Evolutionary conservation across 2,888 invertebrate genomes (phyloP), one percentile per base, ranked within the genome.

Genomic region (Bombyx huttoni): DNA sequence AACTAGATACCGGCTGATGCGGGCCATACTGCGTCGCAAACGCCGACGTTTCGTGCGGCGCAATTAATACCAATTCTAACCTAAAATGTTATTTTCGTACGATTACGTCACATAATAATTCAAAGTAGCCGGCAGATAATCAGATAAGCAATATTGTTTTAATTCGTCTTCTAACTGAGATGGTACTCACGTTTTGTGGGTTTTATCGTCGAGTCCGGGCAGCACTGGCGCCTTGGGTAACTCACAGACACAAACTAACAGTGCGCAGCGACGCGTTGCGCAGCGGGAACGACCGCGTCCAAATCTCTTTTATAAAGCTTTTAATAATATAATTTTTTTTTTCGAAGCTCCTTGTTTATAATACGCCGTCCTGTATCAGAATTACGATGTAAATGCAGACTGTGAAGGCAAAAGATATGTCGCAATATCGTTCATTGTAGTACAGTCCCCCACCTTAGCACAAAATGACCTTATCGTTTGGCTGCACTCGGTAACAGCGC

Each of bases 391-490:
- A 52, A 13, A 48, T 51, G 52, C 50, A 54, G 52, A 52, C 54
- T 57, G 24, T 24, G 12, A 51, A 56, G 55, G 56, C 55, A 54
- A 54, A 57, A 54, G 59, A 58, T 58, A 63, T 73, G 73, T 78
- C 73, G 76, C 73, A 77, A 80, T 62, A 56, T 57, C 62, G 58
- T 56, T 60, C 65, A 67, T 72, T 73, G 71, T 71, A 66, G 70
- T 68, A 60, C 61, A 59, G 58, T 63, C 70, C 80, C 81, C 81
- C 81, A 75, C 81, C 81, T 77, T 73, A 67, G 58, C 13, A 55
- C 70, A 67, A 67, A 69, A 68, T 78, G 82, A 83, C 81, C 84
- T 84, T 85, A 84, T 82, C 82, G 80, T 78, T 65, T 68, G 65
- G 68, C 67, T 80, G 85, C 85, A 84, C 81, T 81, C 73, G 57